Conservation (phyloP, 2,888 invertebrate species). For the Scaptomyza reducta region DNA sequence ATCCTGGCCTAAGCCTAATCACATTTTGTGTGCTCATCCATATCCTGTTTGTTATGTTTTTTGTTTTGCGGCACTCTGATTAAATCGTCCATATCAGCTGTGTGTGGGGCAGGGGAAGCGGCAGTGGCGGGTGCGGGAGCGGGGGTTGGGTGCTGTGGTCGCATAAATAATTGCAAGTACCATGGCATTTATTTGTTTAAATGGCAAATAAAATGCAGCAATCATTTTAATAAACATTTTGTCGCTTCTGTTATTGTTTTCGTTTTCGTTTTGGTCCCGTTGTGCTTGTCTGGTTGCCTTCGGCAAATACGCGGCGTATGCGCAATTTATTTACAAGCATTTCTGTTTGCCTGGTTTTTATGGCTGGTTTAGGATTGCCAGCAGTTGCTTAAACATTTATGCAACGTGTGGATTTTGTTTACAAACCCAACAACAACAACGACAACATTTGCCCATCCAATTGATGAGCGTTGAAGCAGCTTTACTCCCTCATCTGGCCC, state of each 20-base stretch:
- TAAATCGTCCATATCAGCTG: constrained; percentile 43
- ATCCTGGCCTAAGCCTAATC: constrained; percentile 71
- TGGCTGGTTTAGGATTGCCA: constrained; percentile 44
- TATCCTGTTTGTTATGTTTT: constrained; percentile 27
- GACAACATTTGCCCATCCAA: constrained; percentile 30
- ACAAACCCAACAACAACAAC: constrained; percentile 13
- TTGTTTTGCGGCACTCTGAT: constrained; percentile 39
- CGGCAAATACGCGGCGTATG: constrained; percentile 64
- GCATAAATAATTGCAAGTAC: constrained; percentile 59
- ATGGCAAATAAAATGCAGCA: constrained; percentile 63
- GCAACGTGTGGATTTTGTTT: constrained; percentile 43
- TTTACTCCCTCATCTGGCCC: not conserved
- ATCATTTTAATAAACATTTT: constrained; percentile 69
- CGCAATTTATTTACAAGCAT: constrained; percentile 67
- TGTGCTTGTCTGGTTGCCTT: constrained; percentile 38
- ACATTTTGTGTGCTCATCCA: constrained; percentile 55
- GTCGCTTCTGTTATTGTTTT: constrained; percentile 19
- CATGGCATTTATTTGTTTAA: constrained; percentile 59
- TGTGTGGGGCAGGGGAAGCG: constrained; percentile 1
- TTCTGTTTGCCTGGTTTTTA: constrained; percentile 51
- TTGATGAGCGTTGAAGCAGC: constrained; percentile 21
- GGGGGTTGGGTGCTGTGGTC: constrained; percentile 1
- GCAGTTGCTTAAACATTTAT: constrained; percentile 65
- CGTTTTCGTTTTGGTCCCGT: constrained; percentile 18
- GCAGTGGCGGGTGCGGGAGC: not conserved